Conservation (phyloP, 2,113 vertebrate genomes). For the Solea solea region DNA sequence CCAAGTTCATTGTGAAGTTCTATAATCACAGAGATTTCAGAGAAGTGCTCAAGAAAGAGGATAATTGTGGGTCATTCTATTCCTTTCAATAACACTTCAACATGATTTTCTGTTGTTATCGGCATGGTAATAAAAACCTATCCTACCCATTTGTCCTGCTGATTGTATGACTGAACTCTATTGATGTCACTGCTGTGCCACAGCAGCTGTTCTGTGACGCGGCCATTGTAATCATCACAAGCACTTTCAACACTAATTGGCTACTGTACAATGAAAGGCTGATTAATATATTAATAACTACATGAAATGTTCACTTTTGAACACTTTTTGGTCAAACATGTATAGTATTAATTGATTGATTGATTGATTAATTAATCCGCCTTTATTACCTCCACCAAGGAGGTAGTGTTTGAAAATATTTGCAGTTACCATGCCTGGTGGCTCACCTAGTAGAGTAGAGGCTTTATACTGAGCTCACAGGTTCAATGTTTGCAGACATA, state of each 20-base stretch:
- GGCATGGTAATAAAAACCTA: constrained; percentile 32
- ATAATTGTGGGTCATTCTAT: constrained; percentile 68
- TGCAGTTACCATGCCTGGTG: too few relatives aligned
- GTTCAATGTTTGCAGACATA: neutral
- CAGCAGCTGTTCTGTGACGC: constrained; percentile 13
- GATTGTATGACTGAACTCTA: constrained; percentile 26
- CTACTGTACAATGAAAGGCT: constrained; percentile 35
- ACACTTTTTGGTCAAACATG: too few relatives aligned
- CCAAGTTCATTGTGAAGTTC: constrained; percentile 17
- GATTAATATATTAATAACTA: constrained; percentile 11
- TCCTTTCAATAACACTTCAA: constrained; percentile 48
- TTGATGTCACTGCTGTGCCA: constrained; percentile 2
- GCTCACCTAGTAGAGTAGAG: too few relatives aligned
- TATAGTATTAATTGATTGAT: too few relatives aligned
- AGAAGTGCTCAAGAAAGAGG: constrained; percentile 32
- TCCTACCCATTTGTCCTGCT: constrained; percentile 9
- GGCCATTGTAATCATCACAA: constrained; percentile 42
- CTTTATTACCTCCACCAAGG: too few relatives aligned
- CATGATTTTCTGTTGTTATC: constrained; percentile 37
- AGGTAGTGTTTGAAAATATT: too few relatives aligned
- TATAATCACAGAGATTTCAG: constrained; percentile 26
- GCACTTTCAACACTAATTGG: constrained; percentile 38
- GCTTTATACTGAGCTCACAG: too few relatives aligned
- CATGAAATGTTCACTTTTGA: neutral
- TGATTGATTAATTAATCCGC: too few relatives aligned